phyloP scores from a whole-genome alignment of 2,797 vertebrate genomes.

The Notolepis coatsorum region DNA sequence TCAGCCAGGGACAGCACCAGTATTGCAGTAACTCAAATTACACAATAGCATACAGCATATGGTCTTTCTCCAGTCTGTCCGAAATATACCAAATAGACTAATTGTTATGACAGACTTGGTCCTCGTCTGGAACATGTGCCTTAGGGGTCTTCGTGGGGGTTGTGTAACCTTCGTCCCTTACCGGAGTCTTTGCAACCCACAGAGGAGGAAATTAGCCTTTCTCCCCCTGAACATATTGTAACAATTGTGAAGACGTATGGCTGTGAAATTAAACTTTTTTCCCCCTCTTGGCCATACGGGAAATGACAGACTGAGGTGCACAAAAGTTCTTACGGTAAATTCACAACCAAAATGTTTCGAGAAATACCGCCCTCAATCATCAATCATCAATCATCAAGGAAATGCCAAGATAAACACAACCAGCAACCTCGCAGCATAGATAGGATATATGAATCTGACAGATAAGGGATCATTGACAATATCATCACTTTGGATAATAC shows the following conservation, averaged over 20 bases:
- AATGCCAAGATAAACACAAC: background rate
- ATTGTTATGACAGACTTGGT: constrained; percentile 36
- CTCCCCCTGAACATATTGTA: background rate
- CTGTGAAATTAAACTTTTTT: constrained; percentile 44
- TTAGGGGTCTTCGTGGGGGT: constrained; percentile 11
- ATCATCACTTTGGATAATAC: no score
- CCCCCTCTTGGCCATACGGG: background rate
- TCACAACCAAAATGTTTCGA: constrained; percentile 2
- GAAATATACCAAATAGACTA: constrained; percentile 49
- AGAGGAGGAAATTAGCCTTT: background rate
- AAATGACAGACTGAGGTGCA: constrained; percentile 1
- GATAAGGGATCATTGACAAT: no score
- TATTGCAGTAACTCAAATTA: constrained; percentile 22
- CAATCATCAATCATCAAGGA: background rate
- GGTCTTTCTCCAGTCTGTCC: constrained; percentile 39
- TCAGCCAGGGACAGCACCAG: constrained; percentile 39
- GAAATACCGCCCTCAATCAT: background rate
- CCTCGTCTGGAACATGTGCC: constrained; percentile 13
- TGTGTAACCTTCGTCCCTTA: constrained; percentile 38
- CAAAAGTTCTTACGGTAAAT: constrained; percentile 11
- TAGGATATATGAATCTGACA: background rate
- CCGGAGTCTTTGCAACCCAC: constrained; percentile 20
- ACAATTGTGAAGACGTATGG: constrained; percentile 10
- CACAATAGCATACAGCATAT: constrained; percentile 40
- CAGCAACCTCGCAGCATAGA: no score